Conservation (phyloP, 2,797 vertebrate species). For the Cyprinella venusta region DNA sequence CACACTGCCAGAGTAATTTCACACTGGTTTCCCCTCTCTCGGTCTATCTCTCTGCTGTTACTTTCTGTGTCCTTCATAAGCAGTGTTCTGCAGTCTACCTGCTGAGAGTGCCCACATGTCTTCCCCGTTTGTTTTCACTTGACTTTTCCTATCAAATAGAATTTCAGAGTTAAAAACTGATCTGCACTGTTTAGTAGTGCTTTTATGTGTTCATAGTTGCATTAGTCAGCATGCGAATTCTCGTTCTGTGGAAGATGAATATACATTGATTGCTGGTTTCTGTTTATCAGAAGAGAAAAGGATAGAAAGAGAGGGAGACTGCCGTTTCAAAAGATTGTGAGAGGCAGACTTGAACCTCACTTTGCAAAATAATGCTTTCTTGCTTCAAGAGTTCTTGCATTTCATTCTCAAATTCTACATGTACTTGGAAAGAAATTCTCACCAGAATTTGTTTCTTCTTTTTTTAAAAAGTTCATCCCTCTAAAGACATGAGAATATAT, state of each 20-base stretch:
- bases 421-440: not conserved
- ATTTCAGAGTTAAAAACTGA: conserved; percentile 22
- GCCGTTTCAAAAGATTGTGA: not conserved
- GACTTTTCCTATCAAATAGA: conserved; percentile 26
- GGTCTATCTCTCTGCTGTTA: not conserved
- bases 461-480: not conserved
- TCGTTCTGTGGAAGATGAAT: not conserved
- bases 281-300: not conserved
- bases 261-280: conserved; percentile 18
- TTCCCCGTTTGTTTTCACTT: conserved; percentile 20
- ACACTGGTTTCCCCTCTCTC: conserved; percentile 41
- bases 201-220: conserved; percentile 18
- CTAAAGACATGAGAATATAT: not conserved
- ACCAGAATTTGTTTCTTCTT: not conserved
- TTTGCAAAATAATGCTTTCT: not conserved
- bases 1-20: conserved; percentile 51
- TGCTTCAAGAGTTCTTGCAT: not conserved
- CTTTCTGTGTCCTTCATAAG: conserved; percentile 57
- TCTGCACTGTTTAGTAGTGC: conserved; percentile 9
- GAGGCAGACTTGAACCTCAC: not conserved
- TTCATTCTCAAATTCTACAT: not conserved
- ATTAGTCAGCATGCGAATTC: not conserved
- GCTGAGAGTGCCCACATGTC: conserved; percentile 1
- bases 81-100: conserved; percentile 29
- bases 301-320: not conserved